Evolutionary conservation across 2,888 invertebrate genomes (phyloP).

Genomic region (Protonemura montana): DNA sequence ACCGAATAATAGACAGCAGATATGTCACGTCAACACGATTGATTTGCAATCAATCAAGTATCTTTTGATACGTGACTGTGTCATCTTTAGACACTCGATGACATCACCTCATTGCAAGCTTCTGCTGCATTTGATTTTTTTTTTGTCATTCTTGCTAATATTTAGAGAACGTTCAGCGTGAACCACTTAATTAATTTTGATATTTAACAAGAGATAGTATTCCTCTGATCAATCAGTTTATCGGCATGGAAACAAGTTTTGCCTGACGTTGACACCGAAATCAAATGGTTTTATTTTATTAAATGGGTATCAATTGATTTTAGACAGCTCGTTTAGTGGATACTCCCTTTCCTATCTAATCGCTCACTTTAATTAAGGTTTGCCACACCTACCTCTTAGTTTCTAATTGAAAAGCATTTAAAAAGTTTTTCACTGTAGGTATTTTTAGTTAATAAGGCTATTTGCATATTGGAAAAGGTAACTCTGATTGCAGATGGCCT

Average conservation of each 20-base stretch:
- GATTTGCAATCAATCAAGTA: background rate
- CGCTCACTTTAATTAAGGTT: background rate
- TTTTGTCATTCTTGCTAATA: background rate
- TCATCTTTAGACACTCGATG: background rate
- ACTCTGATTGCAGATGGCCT: too few relatives aligned
- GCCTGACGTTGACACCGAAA: background rate
- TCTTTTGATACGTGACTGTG: background rate
- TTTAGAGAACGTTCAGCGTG: background rate
- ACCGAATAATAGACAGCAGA: background rate
- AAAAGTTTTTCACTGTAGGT: background rate
- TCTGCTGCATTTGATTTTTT: background rate
- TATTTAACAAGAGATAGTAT: background rate
- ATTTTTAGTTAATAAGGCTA: background rate
- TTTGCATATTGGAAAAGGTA: background rate
- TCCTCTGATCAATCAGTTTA: background rate
- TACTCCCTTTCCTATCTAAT: background rate
- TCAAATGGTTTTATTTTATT: background rate
- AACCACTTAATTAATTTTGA: background rate
- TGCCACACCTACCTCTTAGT: background rate
- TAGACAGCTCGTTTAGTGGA: constrained; percentile 5
- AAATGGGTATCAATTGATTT: background rate
- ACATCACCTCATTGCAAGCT: background rate
- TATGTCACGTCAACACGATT: background rate
- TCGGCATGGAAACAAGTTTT: background rate
- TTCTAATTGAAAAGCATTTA: background rate